Evolutionary conservation across 2,113 vertebrate genomes (phyloP).

Genomic region (Formicarius rufipectus): DNA sequence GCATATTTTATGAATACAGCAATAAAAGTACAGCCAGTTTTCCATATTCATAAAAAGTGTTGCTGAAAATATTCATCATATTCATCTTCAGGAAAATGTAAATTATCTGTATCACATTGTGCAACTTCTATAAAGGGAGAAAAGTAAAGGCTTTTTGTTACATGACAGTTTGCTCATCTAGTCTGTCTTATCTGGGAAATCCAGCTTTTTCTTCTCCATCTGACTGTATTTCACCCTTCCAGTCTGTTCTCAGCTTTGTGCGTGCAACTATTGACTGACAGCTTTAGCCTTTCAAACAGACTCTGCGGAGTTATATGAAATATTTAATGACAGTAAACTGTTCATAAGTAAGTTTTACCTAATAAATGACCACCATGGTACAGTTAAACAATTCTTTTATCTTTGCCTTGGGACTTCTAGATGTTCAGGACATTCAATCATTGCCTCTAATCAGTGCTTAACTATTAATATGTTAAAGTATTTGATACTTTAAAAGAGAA

Average conservation of each 20-base stretch:
- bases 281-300: not conserved
- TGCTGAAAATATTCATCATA: slow-evolving; percentile 38
- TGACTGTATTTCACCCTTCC: not conserved
- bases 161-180: not conserved
- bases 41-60: slow-evolving; percentile 64
- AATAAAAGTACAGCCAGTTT: slow-evolving; percentile 51
- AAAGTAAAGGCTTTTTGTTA: slow-evolving; percentile 8
- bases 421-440: not conserved
- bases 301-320: not conserved
- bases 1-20: slow-evolving; percentile 59
- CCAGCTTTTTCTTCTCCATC: not conserved
- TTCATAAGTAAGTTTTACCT: slow-evolving; percentile 22
- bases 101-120: not conserved
- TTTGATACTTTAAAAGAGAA: slow-evolving; percentile 2
- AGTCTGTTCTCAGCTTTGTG: not conserved
- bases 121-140: not conserved
- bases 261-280: not conserved
- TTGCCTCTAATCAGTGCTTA: not conserved
- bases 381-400: not conserved
- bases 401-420: not conserved
- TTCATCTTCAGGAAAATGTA: slow-evolving; percentile 45
- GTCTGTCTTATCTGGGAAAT: not conserved
- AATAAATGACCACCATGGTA: not conserved
- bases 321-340: slow-evolving; percentile 34
- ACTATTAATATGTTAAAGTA: slow-evolving; percentile 14